These are phyloP conservation scores for Parasteatoda tepidariorum DNA, from an alignment of 1,140 invertebrate genomes.

Conservation along the genomic window DNA sequence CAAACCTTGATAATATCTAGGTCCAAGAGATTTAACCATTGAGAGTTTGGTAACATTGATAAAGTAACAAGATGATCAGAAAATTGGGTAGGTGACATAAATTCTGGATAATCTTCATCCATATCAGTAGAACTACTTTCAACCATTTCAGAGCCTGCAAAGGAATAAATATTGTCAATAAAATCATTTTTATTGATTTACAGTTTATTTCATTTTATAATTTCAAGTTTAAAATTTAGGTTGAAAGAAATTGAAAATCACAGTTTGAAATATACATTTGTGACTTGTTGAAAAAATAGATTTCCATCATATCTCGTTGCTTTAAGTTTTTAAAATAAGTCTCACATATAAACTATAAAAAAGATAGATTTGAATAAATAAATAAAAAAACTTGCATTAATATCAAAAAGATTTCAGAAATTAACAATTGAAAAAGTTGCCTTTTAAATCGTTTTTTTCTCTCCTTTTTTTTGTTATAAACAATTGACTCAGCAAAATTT, in stretches of 20 bases:
- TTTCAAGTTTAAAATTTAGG: too few species aligned
- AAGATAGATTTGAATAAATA: not conserved
- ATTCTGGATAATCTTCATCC: conserved; percentile 71
- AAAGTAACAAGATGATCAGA: conserved; percentile 85
- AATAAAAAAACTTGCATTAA: not conserved
- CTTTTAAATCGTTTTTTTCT: too few species aligned
- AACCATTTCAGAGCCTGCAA: conserved; percentile 66
- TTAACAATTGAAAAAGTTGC: not conserved
- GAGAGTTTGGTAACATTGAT: conserved; percentile 84
- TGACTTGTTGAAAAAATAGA: too few species aligned
- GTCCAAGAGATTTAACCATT: conserved; percentile 91
- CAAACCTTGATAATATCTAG: conserved; percentile 90
- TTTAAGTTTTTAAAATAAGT: too few species aligned
- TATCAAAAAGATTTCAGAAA: not conserved
- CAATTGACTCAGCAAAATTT: too few species aligned
- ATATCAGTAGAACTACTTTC: too few species aligned
- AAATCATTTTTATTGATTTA: not conserved
- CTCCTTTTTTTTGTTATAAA: too few species aligned
- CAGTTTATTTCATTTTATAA: too few species aligned
- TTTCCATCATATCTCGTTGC: too few species aligned
- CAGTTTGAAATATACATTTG: too few species aligned
- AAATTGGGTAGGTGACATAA: conserved; percentile 85
- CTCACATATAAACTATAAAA: too few species aligned
- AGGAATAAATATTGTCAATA: not conserved
- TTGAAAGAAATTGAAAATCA: too few species aligned